Conservation (phyloP, 2,113 vertebrate genomes). For the Podocnemis expansa region DNA sequence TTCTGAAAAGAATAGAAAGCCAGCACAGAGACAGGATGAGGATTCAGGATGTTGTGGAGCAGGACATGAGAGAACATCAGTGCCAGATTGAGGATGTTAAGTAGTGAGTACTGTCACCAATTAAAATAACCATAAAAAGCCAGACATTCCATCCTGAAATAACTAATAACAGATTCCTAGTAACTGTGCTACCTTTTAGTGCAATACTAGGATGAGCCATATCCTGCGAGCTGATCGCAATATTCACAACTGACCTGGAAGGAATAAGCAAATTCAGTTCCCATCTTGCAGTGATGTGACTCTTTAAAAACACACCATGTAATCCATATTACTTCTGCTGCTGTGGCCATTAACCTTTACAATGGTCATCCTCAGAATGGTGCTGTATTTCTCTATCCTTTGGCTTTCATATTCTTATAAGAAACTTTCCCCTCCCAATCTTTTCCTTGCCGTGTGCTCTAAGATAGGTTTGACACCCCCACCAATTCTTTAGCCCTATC, state of each 20-base stretch:
- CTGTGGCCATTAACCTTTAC: background rate
- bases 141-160: conserved; percentile 59
- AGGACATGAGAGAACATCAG: conserved; percentile 26
- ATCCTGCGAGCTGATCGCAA: background rate
- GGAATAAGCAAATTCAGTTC: background rate
- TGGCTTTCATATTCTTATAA: background rate
- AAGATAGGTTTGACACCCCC: background rate
- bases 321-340: background rate
- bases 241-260: background rate
- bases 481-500: background rate
- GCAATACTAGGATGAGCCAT: background rate
- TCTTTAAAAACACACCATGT: background rate
- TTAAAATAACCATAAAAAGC: conserved; percentile 67
- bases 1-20: background rate
- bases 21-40: conserved; percentile 23
- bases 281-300: background rate
- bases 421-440: background rate
- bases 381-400: background rate
- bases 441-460: background rate
- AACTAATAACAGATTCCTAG: conserved; percentile 57
- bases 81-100: conserved; percentile 45
- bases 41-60: conserved; percentile 2
- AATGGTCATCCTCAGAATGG: background rate
- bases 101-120: conserved; percentile 61
- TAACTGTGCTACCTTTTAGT: conserved; percentile 10